Evolutionary conservation across 1,140 invertebrate genomes (phyloP).

Genomic region (Phocides pigmalion): DNA sequence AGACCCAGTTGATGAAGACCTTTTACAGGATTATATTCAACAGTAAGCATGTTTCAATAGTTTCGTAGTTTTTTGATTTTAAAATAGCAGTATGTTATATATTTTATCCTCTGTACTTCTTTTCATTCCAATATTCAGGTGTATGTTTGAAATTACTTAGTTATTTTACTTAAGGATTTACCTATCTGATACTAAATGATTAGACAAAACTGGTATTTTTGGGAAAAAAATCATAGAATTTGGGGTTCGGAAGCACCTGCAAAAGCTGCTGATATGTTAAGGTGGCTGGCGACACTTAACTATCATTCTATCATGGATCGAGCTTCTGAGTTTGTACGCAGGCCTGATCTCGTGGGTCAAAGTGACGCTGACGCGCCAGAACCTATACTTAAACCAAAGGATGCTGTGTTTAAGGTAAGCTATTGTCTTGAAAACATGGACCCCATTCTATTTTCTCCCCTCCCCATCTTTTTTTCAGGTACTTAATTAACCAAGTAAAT

Average conservation of each 20-base stretch:
- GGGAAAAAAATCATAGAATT: conserved; percentile 47
- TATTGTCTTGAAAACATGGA: too few relatives aligned
- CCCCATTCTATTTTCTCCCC: too few relatives aligned
- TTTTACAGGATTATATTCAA: conserved; percentile 75
- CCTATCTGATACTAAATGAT: too few relatives aligned
- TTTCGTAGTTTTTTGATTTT: too few relatives aligned
- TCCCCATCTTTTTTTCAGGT: too few relatives aligned
- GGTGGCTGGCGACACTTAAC: conserved; percentile 72
- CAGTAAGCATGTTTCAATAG: conserved; percentile 54
- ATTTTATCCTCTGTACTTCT: background rate
- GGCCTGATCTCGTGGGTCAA: conserved; percentile 51
- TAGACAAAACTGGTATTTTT: too few relatives aligned
- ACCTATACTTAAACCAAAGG: conserved; percentile 62
- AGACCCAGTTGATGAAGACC: conserved; percentile 78
- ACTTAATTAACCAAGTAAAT: too few relatives aligned
- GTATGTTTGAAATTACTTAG: too few relatives aligned
- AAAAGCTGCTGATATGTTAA: conserved; percentile 61
- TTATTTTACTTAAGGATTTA: too few relatives aligned
- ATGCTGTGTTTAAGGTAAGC: conserved; percentile 74
- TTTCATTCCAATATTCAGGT: conserved; percentile 9
- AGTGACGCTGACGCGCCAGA: conserved; percentile 36
- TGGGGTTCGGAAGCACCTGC: conserved; percentile 58
- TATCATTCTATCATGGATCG: conserved; percentile 64
- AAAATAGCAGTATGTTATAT: too few relatives aligned
- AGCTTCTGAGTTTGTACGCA: conserved; percentile 51